Evolutionary conservation across 1,140 invertebrate genomes (phyloP).

Genomic region (Bombus fervidus): DNA sequence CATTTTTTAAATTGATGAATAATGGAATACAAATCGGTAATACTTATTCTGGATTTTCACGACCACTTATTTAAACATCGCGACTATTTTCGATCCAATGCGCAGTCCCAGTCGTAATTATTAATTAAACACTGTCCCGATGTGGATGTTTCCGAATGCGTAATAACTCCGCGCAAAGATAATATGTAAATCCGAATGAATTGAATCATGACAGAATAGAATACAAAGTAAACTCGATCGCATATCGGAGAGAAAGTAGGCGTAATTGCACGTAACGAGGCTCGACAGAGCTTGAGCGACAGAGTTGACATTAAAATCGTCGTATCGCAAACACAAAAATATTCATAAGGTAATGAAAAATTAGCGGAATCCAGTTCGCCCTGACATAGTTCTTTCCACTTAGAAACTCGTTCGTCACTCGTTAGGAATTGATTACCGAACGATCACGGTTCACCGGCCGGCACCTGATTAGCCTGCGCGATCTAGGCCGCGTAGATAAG

Average conservation of each 20-base stretch:
- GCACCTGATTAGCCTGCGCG: slow-evolving; percentile 24
- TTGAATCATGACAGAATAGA: neutral
- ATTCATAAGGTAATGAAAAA: slow-evolving; percentile 25
- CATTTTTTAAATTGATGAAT: no score
- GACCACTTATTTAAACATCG: no score
- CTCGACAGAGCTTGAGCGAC: neutral
- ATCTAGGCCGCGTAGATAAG: slow-evolving; percentile 53
- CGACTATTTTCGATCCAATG: no score
- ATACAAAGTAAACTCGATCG: no score
- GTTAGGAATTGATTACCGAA: slow-evolving; percentile 60
- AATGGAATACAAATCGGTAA: no score
- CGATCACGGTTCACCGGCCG: slow-evolving; percentile 22
- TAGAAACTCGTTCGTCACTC: slow-evolving; percentile 45
- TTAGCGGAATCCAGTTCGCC: slow-evolving; percentile 54
- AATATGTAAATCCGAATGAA: neutral
- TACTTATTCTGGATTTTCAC: no score
- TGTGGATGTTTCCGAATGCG: neutral
- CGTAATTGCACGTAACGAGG: neutral
- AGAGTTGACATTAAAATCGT: neutral
- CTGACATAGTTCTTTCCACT: slow-evolving; percentile 46
- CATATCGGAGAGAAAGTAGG: neutral
- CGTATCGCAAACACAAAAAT: neutral
- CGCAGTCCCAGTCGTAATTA: no score
- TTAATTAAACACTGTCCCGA: no score
- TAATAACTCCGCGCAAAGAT: neutral